Evolutionary conservation across 2,888 invertebrate species (phyloP).

Genomic region (Aquatica leii): DNA sequence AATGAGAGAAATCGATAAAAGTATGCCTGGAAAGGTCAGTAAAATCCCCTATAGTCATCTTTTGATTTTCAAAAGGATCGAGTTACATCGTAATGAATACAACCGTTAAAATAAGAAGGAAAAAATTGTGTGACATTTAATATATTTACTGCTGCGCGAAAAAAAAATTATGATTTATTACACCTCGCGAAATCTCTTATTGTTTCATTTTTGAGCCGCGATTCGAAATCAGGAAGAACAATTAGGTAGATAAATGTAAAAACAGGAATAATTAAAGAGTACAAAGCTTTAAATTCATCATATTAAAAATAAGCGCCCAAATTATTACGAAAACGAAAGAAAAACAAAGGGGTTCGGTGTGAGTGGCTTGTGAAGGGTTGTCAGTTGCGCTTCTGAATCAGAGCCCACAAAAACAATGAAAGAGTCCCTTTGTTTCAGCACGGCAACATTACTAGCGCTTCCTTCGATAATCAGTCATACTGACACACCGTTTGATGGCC

Average conservation of each 20-base stretch:
- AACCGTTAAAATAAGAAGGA: slow-evolving; percentile 47
- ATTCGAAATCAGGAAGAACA: slow-evolving; percentile 58
- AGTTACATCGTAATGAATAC: slow-evolving; percentile 53
- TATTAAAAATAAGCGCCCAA: slow-evolving; percentile 61
- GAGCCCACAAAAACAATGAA: slow-evolving; percentile 60
- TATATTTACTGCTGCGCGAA: slow-evolving; percentile 49
- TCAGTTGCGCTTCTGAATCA: slow-evolving; percentile 59
- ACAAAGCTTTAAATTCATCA: slow-evolving; percentile 62
- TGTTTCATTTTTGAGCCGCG: slow-evolving; percentile 49
- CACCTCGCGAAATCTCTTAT: slow-evolving; percentile 57
- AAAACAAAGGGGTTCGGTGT: slow-evolving; percentile 58
- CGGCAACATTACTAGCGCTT: slow-evolving; percentile 41
- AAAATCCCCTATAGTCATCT: slow-evolving; percentile 32
- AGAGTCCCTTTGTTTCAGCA: slow-evolving; percentile 59
- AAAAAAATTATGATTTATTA: slow-evolving; percentile 60
- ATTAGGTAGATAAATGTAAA: slow-evolving; percentile 63
- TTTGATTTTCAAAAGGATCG: slow-evolving; percentile 46
- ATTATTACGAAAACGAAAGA: slow-evolving; percentile 59
- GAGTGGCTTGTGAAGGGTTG: slow-evolving; percentile 59
- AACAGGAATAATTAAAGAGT: slow-evolving; percentile 62
- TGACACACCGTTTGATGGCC: slow-evolving; percentile 45
- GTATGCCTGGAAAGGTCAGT: slow-evolving; percentile 26
- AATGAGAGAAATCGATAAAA: slow-evolving; percentile 19
- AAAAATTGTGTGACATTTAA: slow-evolving; percentile 50
- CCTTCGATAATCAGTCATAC: slow-evolving; percentile 57